Base-by-base conservation (phyloP, 2,113 vertebrate genomes). In the Upupa epops region DNA sequence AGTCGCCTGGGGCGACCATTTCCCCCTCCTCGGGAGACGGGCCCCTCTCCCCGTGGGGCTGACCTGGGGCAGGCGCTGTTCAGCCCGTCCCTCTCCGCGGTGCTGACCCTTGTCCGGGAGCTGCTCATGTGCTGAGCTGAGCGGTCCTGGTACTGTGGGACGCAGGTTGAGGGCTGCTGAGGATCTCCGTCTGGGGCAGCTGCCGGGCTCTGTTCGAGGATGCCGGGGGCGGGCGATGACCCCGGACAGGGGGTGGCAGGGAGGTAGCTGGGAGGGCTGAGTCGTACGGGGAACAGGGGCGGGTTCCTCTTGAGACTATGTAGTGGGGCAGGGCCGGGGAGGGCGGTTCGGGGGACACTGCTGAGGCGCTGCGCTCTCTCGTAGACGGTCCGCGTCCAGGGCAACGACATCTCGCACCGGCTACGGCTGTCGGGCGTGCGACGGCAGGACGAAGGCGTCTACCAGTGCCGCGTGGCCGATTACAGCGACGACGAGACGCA, bases 331-430 rank as follows among this genome's bases (percentile, higher is more conserved):
- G 40, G 40, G 40, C 40, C 40, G 46, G 46, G 46, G 46, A 51
- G 63, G 42, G 8, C 59, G 42, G 8, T 29, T 21, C 32, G 45
- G 56, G 19, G n/a, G 36, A 48, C 29, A 68, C 28, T 36, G 48
- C 84, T 78, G 72, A 88, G 74, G 78, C 83, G 58, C 14, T 68
- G 69, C 80, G 22, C 72, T 91, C 52, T 95, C 83, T 90, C 95
- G 79, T 97, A 99, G 99, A 98, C 98, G 37, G 98, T 99, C 86
- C 98, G 98, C 24, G 98, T 99, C 69, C 98, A 99, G 93, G 99
- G 99, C 91, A 99, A 98, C 12, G 98, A 98, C 97, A 99, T 99
- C 95, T 99, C 99, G 31, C 98, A 99, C 95, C 97, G 98, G 91
- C 98, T 99, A 90, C 98, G 98, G 80, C 97, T 99, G 52, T 99